Evolutionary conservation across 2,888 invertebrate species (phyloP), one percentile per base, ranked within the genome.

Genomic region (Labia minor): DNA sequence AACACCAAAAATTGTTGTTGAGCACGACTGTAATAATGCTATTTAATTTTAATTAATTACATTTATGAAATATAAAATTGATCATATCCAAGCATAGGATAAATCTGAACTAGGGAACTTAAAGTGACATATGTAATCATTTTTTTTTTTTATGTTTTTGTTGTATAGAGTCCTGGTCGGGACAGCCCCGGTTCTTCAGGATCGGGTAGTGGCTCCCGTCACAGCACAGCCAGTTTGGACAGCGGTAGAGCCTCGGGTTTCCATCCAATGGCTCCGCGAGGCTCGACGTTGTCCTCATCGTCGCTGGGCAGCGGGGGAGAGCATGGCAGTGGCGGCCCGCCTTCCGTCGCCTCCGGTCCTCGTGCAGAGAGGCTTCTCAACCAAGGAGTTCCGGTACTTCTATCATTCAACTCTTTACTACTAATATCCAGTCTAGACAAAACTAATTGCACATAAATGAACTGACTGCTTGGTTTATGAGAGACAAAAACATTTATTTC

Each of bases 241-340:
- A 92, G 92, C 72, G 95, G 95, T n/a, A 82, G 94, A 70, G 94
- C 94, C 26, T 93, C 93, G 11, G 88, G 88, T 65, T 89, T 90
- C 77, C 82, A 83, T 74, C 49, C 49, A 14, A 49, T 49, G 49
- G 49, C 49, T 4, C 65, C 70, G 62, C 75, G 82, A 74, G 65
- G 67, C 10, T 63, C 65, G 19, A 83, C 85, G 79, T 83, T 83
- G 67, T 77, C 78, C 76, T 87, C 88, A 14, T 86, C 88, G 70
- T 88, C 88, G 69, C 87, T 88, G 72, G 88, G 89, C 69, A 49
- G 49, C n/a, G 85, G 85, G 62, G 70, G 72, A 0, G 86, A 87
- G 73, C 82, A 85, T 67, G 80, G 80, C 63, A 81, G 77, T 69
- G 78, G 81, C 72, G 77, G 81, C 71, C 19, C 67, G 19, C 49